phyloP scores from a whole-genome alignment of 2,797 vertebrate species.

The Eidolon dupreanum region DNA sequence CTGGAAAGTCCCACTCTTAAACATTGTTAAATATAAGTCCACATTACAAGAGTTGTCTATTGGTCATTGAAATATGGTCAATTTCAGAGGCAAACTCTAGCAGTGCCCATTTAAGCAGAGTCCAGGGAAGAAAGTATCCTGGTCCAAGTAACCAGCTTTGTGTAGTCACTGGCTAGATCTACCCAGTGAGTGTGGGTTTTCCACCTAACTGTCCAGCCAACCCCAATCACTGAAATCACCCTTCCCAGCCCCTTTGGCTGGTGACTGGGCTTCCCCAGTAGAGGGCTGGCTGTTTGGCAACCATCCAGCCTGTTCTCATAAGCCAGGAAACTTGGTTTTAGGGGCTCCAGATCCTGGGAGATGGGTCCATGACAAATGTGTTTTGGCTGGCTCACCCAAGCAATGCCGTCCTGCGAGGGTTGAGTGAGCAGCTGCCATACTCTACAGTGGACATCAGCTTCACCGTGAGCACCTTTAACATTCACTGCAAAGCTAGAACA shows the following conservation, averaged over 20 bases:
- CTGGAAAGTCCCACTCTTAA: neutral
- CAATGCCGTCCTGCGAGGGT: neutral
- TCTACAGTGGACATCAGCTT: neutral
- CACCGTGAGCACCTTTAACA: neutral
- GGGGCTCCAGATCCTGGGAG: neutral
- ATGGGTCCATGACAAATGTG: neutral
- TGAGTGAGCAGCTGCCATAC: neutral
- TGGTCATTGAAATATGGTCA: neutral
- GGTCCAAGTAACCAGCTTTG: neutral
- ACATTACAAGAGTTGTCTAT: neutral
- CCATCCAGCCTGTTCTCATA: neutral
- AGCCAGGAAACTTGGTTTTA: neutral
- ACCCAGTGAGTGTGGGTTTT: neutral
- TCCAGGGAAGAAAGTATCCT: neutral
- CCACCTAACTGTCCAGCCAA: neutral
- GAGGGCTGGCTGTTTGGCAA: neutral
- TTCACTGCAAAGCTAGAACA: neutral
- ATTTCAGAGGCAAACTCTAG: neutral
- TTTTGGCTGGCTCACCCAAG: slow-evolving; percentile 40
- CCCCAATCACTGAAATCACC: neutral
- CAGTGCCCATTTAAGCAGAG: neutral
- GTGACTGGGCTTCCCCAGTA: neutral
- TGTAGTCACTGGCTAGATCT: neutral
- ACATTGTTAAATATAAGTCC: neutral
- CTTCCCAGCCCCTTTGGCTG: neutral